Percentiles rank a stretch among this genome's conserved stretches.
Evolutionary conservation across 2,888 invertebrate genomes (phyloP).

Genomic region (Eristalis intricaria): DNA sequence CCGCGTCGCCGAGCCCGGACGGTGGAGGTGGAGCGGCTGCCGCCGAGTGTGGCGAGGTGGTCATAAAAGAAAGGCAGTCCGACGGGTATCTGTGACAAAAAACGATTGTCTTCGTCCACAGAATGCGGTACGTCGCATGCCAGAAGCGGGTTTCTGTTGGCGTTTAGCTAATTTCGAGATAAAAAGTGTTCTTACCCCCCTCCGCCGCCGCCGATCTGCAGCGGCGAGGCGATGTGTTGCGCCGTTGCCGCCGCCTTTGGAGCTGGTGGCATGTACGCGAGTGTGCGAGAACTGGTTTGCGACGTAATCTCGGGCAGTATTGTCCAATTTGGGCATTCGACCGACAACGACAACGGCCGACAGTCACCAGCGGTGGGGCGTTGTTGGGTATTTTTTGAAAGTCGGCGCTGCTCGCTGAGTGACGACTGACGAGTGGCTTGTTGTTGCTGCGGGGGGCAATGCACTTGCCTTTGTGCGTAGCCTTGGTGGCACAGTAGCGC

Average conservation of each 20-base stretch:
- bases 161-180: slow-evolving; percentile 43
- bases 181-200: neutral
- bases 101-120: slow-evolving; percentile 27
- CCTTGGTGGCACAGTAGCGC: slow-evolving; percentile 46
- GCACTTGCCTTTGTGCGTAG: slow-evolving; percentile 53
- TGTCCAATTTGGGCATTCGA: slow-evolving; percentile 60
- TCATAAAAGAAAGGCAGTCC: slow-evolving; percentile 24
- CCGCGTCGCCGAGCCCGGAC: neutral
- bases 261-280: neutral
- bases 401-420: slow-evolving; percentile 2
- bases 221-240: neutral
- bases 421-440: slow-evolving; percentile 50
- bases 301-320: slow-evolving; percentile 50
- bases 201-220: too few relatives aligned
- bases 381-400: slow-evolving; percentile 17
- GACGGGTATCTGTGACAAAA: slow-evolving; percentile 31
- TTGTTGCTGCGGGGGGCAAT: slow-evolving; percentile 47
- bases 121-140: slow-evolving; percentile 17
- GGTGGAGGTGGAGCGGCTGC: neutral
- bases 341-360: neutral
- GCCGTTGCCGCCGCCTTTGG: neutral
- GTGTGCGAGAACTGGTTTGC: slow-evolving; percentile 36
- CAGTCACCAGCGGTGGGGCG: neutral
- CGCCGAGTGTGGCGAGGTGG: neutral
- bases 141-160: slow-evolving; percentile 33